Base-by-base conservation (phyloP, 2,888 invertebrate genomes). In the Leptura quadrifasciata region DNA sequence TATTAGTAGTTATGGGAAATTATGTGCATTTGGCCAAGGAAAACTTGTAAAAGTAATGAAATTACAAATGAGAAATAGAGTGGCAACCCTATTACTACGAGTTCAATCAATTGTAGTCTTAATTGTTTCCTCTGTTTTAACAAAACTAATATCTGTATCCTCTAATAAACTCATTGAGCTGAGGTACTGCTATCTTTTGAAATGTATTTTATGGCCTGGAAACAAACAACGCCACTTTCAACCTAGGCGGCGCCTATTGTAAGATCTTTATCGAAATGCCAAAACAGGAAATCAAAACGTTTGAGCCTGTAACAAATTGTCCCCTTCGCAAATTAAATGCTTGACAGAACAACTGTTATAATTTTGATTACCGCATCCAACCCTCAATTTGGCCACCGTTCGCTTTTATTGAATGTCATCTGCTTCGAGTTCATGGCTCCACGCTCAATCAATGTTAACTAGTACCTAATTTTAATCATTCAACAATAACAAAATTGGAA, bases 241-340 rank as follows among this genome's bases (percentile, higher is more conserved):
- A 47, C 47, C 47, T 47, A 47, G 47, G 65, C 21, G n/a, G 52
- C 65, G 17, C 21, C 52, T 61, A 21, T 61, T 61, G 35, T 61
- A 47, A 12, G 47, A 71, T 61, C 71, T 61, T 52, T 61, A 71
- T 71, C 60, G 27, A 71, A 61, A 60, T 27, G 27, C 20, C 27
- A 35, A 71, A 21, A 71, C 52, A 61, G 21, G 39, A 58, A 71
- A 61, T 39, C 24, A 47, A 71, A 71, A 61, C 52, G 52, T 15
- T 70, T 60, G 12, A 12, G 39, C 61, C 52, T 20, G 35, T 70
- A 57, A 79, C 77, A 80, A 81, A 81, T 79, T 73, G 82, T 68
- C 79, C 77, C 79, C 80, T 77, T 77, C 72, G 79, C 78, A 80
- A 78, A 78, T 79, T 76, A 75, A 77, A 71, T 73, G 76, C 74